Percentiles rank a stretch among this genome's conserved stretches.
phyloP scores from a whole-genome alignment of 2,113 vertebrate genomes.

The Notarius lentiginosus region DNA sequence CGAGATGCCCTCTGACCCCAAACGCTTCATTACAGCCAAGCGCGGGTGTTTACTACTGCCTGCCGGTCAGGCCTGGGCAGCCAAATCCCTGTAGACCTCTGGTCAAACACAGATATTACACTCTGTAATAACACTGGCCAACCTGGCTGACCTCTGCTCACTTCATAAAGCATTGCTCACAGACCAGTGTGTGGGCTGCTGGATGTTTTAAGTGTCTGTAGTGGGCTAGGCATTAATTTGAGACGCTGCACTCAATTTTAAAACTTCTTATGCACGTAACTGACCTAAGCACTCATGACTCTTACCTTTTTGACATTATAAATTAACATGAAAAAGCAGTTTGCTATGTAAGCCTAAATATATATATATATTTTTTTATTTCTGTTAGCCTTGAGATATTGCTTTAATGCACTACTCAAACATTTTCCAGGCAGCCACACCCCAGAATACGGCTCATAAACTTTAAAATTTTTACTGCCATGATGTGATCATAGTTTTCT shows the following conservation, averaged over 20 bases:
- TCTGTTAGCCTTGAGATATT: neutral
- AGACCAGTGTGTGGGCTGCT: slow-evolving; percentile 74
- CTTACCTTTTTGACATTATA: neutral
- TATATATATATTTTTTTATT: neutral
- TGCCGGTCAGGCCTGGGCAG: slow-evolving; percentile 63
- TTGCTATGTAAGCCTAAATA: neutral
- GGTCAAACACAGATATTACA: slow-evolving; percentile 78
- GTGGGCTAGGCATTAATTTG: slow-evolving; percentile 31
- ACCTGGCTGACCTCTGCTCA: slow-evolving; percentile 68
- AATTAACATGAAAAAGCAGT: neutral
- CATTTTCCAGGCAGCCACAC: slow-evolving; percentile 11
- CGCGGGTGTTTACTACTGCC: slow-evolving; percentile 72
- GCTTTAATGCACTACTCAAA: neutral
- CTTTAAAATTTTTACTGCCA: slow-evolving; percentile 52
- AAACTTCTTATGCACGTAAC: slow-evolving; percentile 16
- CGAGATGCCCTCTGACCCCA: slow-evolving; percentile 75
- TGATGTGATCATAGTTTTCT: slow-evolving; percentile 64
- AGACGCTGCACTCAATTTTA: slow-evolving; percentile 32
- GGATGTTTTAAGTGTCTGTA: slow-evolving; percentile 54
- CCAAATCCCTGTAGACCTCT: slow-evolving; percentile 74
- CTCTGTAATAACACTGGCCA: slow-evolving; percentile 76
- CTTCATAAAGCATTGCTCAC: slow-evolving; percentile 71
- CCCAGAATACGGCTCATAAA: neutral
- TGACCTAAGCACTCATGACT: slow-evolving; percentile 14
- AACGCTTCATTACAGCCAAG: slow-evolving; percentile 74